Conservation (phyloP, 2,888 invertebrate species). For the Synergus gifuensis region DNA sequence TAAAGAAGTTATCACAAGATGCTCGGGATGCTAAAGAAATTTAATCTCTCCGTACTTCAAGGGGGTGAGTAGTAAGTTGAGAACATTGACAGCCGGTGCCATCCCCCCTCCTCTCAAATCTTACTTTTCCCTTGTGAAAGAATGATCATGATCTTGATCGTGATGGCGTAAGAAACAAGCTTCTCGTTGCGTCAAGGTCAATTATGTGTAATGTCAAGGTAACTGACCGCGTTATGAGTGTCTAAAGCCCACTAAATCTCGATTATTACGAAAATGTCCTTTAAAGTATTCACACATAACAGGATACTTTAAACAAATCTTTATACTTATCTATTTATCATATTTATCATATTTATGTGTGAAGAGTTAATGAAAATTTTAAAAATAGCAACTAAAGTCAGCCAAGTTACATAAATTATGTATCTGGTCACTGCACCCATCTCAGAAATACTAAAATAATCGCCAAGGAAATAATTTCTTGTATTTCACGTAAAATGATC, state of each 20-base stretch:
- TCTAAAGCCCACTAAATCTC: background rate
- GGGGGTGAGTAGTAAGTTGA: conserved; percentile 33
- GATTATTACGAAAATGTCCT: background rate
- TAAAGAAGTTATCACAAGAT: background rate
- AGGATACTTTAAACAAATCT: background rate
- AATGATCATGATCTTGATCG: conserved; percentile 29
- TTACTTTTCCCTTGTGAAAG: conserved; percentile 11
- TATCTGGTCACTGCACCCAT: conserved; percentile 9
- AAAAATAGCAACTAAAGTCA: too few relatives aligned
- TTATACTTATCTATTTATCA: too few relatives aligned
- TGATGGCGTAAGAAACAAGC: conserved; percentile 30
- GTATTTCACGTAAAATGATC: conserved; percentile 12
- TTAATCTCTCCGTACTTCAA: background rate
- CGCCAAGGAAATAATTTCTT: background rate
- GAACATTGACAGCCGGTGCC: conserved; percentile 23
- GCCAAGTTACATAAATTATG: background rate
- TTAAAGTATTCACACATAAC: background rate
- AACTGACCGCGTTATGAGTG: conserved; percentile 2
- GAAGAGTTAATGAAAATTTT: too few relatives aligned
- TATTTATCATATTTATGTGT: too few relatives aligned
- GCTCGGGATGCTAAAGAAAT: background rate
- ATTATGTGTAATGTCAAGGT: conserved; percentile 26
- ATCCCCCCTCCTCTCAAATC: background rate
- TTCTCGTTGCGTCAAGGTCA: conserved; percentile 33
- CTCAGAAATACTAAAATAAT: background rate